phyloP scores from a whole-genome alignment of 2,113 vertebrate species.

The Platichthys flesus region DNA sequence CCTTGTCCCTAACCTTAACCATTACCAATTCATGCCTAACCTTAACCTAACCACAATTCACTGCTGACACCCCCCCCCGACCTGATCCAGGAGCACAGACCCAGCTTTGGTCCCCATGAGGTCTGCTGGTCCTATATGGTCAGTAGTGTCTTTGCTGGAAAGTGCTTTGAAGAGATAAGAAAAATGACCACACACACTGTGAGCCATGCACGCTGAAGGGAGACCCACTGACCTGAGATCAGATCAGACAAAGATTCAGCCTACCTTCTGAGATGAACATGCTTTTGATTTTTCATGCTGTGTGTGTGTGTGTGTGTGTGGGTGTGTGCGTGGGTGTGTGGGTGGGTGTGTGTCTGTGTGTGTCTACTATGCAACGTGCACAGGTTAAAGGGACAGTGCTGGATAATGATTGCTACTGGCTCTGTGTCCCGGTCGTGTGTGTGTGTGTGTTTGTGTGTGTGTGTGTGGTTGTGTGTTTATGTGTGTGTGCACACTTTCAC shows the following conservation, averaged over 20 bases:
- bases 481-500: no score
- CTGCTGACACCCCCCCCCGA: no score
- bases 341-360: not conserved
- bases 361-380: no score
- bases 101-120: no score
- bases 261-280: constrained; percentile 41
- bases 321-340: not conserved
- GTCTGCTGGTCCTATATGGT: no score
- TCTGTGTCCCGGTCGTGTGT: not conserved
- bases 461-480: not conserved
- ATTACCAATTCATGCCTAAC: no score
- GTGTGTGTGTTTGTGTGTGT: not conserved
- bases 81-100: no score
- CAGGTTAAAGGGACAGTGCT: constrained; percentile 10
- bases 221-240: constrained; percentile 49
- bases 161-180: no score
- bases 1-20: no score
- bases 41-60: no score
- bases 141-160: no score
- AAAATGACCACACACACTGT: not conserved
- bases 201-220: constrained; percentile 39
- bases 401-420: constrained; percentile 43
- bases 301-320: not conserved
- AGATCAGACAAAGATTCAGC: constrained; percentile 48
- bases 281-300: constrained; percentile 45